These are phyloP conservation scores for Pachydiplax longipennis DNA, from an alignment of 2,888 invertebrate genomes.

Conservation along the genomic window DNA sequence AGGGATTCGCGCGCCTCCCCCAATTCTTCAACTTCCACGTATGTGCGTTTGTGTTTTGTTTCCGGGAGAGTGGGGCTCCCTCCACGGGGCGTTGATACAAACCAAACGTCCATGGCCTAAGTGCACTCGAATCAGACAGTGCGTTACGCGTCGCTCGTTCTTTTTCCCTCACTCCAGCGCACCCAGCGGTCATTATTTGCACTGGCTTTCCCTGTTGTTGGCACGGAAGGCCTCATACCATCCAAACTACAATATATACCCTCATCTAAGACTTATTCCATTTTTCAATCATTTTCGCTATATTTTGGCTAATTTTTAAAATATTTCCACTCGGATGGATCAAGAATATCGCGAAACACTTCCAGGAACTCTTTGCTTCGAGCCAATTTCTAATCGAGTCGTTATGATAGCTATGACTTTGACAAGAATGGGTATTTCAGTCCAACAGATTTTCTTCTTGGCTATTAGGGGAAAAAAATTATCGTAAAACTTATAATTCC, in stretches of 20 bases:
- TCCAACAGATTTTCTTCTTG: too few species aligned
- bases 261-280: background rate
- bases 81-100: conserved; percentile 40
- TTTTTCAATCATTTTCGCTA: background rate
- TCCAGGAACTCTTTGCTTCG: too few species aligned
- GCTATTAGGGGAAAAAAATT: too few species aligned
- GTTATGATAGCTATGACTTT: too few species aligned
- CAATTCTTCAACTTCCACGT: conserved; percentile 24
- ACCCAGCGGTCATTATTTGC: conserved; percentile 42
- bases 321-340: too few species aligned
- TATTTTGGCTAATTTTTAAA: too few species aligned
- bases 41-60: conserved; percentile 35
- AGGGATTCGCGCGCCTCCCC: conserved; percentile 1
- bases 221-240: background rate
- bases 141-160: conserved; percentile 26
- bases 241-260: background rate
- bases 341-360: too few species aligned
- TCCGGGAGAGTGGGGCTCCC: conserved; percentile 33
- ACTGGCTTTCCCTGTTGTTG: conserved; percentile 43
- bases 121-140: conserved; percentile 41
- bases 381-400: too few species aligned
- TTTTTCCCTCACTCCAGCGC: conserved; percentile 14
- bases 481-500: too few species aligned
- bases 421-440: too few species aligned
- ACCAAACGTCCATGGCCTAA: conserved; percentile 42